Evolutionary conservation across 2,888 invertebrate species (phyloP).

Genomic region (Catocala fraxini): DNA sequence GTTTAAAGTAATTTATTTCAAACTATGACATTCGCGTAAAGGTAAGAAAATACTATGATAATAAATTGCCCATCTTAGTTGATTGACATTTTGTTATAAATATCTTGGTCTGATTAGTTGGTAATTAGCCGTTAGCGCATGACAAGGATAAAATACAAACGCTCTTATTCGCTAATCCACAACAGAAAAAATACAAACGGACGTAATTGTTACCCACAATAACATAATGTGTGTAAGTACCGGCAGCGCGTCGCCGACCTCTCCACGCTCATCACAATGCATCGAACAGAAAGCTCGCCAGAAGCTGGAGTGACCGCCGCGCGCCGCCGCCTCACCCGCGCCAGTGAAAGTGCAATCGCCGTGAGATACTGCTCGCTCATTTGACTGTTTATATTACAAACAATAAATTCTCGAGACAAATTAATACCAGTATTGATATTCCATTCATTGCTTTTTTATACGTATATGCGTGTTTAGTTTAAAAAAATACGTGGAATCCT

Average conservation of each 20-base stretch:
- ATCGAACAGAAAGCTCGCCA: conserved; percentile 50
- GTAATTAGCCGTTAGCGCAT: too few species aligned
- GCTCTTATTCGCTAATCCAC: too few species aligned
- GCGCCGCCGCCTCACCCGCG: neutral
- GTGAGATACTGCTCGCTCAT: conserved; percentile 40
- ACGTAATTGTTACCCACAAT: conserved; percentile 30
- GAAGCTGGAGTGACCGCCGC: conserved; percentile 33
- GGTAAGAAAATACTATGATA: too few species aligned
- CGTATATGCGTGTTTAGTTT: neutral
- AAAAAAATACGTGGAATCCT: neutral
- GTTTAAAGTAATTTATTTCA: too few species aligned
- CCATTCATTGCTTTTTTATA: neutral
- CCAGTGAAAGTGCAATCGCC: conserved; percentile 44
- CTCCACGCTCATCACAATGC: conserved; percentile 44
- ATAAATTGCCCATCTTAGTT: too few species aligned
- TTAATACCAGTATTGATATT: neutral
- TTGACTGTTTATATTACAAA: conserved; percentile 8
- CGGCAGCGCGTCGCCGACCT: conserved; percentile 27
- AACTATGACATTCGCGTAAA: too few species aligned
- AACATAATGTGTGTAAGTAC: conserved; percentile 46
- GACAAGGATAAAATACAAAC: too few species aligned
- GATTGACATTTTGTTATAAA: too few species aligned
- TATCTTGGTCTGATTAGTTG: too few species aligned
- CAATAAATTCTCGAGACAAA: neutral
- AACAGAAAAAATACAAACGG: conserved; percentile 19